Conservation (phyloP, 2,797 vertebrate genomes). For the Chanos chanos region DNA sequence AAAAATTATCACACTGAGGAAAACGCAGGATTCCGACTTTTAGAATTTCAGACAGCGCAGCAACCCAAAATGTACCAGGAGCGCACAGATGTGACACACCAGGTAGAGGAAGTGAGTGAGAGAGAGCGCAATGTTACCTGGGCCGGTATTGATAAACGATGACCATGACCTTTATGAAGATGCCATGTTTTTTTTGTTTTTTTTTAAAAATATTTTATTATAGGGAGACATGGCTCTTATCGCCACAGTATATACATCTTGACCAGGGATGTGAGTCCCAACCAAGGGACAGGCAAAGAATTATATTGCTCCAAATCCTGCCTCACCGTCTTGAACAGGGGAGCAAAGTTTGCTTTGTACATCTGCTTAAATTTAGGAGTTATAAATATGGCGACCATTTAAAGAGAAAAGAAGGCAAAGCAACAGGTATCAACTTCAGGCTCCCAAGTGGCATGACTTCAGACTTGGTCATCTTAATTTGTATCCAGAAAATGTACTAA, state of each 20-base stretch:
- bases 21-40: no score
- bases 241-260: slow-evolving; percentile 13
- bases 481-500: not conserved
- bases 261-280: slow-evolving; percentile 2
- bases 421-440: not conserved
- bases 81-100: no score
- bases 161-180: no score
- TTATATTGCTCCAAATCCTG: slow-evolving; percentile 3
- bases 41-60: no score
- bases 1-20: no score
- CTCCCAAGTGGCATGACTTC: not conserved
- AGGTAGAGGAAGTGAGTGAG: no score
- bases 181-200: no score
- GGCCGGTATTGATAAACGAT: no score
- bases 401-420: not conserved
- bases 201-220: no score
- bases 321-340: slow-evolving; percentile 5
- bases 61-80: no score
- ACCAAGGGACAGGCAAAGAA: slow-evolving; percentile 2
- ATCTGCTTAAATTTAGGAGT: slow-evolving; percentile 10
- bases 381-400: slow-evolving; percentile 1
- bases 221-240: slow-evolving; percentile 1
- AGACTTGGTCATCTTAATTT: not conserved
- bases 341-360: not conserved
- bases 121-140: no score